Percentiles rank a stretch among this genome's conserved stretches.
Evolutionary conservation across 2,888 invertebrate species (phyloP).

Genomic region (Thecocarcelia acutangulata): DNA sequence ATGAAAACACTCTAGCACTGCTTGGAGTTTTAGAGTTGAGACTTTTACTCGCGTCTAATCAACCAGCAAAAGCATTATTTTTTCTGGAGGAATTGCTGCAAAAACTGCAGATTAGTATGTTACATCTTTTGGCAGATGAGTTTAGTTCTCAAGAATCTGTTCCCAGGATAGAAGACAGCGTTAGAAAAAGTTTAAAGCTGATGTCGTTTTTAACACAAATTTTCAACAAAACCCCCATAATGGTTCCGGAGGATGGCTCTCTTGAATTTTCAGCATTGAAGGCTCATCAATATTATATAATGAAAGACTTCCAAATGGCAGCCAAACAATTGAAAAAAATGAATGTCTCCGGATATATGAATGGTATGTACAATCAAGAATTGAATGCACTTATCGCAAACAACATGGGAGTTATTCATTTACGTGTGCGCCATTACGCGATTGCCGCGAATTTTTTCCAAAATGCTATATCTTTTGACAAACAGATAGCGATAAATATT

Average conservation of each 20-base stretch:
- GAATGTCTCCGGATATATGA: constrained; percentile 71
- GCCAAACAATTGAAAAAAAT: constrained; percentile 80
- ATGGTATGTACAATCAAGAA: constrained; percentile 74
- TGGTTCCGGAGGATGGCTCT: constrained; percentile 78
- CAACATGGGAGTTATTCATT: constrained; percentile 81
- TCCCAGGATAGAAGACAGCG: constrained; percentile 71
- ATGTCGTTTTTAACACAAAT: constrained; percentile 77
- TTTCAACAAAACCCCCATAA: constrained; percentile 77
- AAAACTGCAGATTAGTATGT: constrained; percentile 72
- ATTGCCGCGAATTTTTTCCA: constrained; percentile 81
- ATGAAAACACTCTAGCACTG: constrained; percentile 75
- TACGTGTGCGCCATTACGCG: constrained; percentile 81
- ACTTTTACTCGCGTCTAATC: constrained; percentile 79
- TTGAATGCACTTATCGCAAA: constrained; percentile 80
- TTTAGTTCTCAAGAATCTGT: constrained; percentile 45
- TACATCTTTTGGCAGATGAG: constrained; percentile 69
- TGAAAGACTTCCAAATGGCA: constrained; percentile 82
- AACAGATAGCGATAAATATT: constrained; percentile 75
- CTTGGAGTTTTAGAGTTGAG: constrained; percentile 78
- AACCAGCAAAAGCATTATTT: constrained; percentile 77
- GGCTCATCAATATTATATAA: constrained; percentile 81
- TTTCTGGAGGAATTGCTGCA: constrained; percentile 78
- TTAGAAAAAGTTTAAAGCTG: constrained; percentile 76
- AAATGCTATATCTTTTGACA: constrained; percentile 80
- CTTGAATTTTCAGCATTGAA: constrained; percentile 79